Conservation (phyloP, 2,797 vertebrate genomes). For the Microhierax caerulescens region DNA sequence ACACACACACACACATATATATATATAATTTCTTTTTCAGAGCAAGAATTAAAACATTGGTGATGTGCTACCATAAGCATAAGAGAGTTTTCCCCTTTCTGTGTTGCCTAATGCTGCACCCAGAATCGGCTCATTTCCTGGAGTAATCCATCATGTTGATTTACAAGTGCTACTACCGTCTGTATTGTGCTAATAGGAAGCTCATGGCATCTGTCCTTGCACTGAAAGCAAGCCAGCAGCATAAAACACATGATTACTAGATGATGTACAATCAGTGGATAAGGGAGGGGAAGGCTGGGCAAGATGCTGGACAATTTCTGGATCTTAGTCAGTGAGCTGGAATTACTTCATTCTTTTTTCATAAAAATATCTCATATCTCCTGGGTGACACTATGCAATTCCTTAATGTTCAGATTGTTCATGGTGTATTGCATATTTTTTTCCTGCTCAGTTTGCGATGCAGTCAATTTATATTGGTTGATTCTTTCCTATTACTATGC, state of each 20-base stretch:
- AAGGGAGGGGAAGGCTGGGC: background rate
- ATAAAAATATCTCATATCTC: background rate
- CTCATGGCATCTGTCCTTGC: slow-evolving; percentile 27
- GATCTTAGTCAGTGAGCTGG: background rate
- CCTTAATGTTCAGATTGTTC: background rate
- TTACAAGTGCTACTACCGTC: background rate
- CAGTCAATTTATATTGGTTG: background rate
- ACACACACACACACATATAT: background rate
- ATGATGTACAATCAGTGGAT: background rate
- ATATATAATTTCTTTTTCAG: background rate
- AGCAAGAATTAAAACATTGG: background rate
- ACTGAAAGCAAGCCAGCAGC: slow-evolving; percentile 3
- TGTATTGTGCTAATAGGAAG: slow-evolving; percentile 8
- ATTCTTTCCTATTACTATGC: accelerated
- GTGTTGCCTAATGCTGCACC: background rate
- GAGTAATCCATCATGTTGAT: slow-evolving; percentile 23
- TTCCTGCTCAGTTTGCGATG: no score
- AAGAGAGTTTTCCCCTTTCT: background rate
- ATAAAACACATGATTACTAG: background rate
- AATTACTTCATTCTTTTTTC: background rate
- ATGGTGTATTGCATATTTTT: background rate
- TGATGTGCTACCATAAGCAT: background rate
- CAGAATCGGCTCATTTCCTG: background rate
- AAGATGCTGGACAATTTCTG: background rate
- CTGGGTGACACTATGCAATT: background rate